phyloP scores from a whole-genome alignment of 2,888 invertebrate species.

The Strigamia maritima region DNA sequence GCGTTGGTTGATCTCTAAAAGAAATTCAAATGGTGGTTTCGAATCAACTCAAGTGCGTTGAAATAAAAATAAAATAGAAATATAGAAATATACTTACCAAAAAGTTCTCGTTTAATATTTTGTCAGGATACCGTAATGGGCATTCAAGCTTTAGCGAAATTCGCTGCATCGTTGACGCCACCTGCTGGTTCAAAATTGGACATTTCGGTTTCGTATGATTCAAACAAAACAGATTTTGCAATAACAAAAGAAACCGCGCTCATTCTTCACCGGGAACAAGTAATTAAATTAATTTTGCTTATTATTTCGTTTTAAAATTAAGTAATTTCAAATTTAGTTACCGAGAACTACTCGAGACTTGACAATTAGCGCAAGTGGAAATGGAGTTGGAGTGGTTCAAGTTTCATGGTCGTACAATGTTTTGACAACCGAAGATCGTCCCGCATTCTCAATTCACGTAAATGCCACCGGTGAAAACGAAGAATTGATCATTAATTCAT shows the following conservation, averaged over 20 bases:
- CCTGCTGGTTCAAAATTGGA: conserved; percentile 43
- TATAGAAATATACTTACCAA: not conserved
- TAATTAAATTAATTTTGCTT: no score
- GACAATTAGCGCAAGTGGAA: conserved; percentile 43
- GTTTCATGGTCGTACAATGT: conserved; percentile 45
- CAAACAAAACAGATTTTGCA: conserved; percentile 41
- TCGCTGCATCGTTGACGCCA: conserved; percentile 47
- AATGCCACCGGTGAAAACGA: conserved; percentile 42
- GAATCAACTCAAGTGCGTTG: conserved; percentile 51
- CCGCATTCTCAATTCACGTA: conserved; percentile 43
- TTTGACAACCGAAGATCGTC: conserved; percentile 38
- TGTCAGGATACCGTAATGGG: conserved; percentile 53
- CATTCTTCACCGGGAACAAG: conserved; percentile 49
- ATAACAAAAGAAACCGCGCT: conserved; percentile 49
- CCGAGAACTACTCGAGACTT: conserved; percentile 42
- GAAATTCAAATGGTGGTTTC: conserved; percentile 52
- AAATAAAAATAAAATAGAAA: not conserved
- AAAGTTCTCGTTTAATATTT: not conserved
- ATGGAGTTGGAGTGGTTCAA: conserved; percentile 45
- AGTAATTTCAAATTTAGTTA: conserved; percentile 42
- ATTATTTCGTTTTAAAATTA: not conserved
- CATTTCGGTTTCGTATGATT: conserved; percentile 41
- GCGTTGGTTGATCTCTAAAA: conserved; percentile 50
- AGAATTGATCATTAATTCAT: conserved; percentile 44
- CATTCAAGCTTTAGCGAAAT: conserved; percentile 52